Conservation (phyloP, 2,888 invertebrate species). For the Cristatella mucedo region DNA sequence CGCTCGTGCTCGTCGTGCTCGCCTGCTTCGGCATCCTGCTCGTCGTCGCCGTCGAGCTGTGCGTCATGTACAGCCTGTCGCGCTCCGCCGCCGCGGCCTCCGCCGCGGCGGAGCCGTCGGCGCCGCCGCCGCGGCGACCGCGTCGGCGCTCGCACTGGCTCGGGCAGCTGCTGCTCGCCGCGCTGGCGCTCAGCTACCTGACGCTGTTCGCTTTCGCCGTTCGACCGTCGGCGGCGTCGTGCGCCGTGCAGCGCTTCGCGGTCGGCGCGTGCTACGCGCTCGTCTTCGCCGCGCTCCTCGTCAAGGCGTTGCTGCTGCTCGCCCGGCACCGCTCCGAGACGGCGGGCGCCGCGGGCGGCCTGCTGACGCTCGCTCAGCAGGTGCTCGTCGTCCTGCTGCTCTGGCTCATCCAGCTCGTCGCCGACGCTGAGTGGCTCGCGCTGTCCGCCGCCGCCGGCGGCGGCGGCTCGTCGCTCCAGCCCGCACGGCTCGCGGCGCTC, state of each 20-base stretch:
- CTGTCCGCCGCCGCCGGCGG: background rate
- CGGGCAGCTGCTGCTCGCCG: conserved; percentile 5
- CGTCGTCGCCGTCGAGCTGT: no score
- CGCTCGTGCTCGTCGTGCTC: no score
- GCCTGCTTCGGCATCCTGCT: no score
- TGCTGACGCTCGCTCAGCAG: conserved; percentile 6
- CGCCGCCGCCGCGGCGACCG: no score
- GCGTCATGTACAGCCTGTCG: no score
- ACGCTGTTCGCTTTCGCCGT: background rate
- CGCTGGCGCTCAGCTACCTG: background rate
- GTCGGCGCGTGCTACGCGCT: conserved; percentile 1
- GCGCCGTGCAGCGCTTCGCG: background rate
- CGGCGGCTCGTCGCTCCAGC: conserved; percentile 2
- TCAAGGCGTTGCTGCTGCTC: conserved; percentile 2
- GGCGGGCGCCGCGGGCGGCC: background rate
- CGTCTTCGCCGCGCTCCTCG: background rate
- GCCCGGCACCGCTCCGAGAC: no score
- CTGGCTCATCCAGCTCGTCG: background rate
- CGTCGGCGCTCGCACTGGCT: no score
- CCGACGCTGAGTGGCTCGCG: conserved; percentile 2
- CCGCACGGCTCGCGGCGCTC: background rate
- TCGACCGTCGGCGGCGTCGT: background rate
- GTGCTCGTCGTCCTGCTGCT: background rate
- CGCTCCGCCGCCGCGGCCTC: no score
- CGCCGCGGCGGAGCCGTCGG: no score